Evolutionary conservation across 2,888 invertebrate genomes (phyloP), one percentile per base, ranked within the genome.

Genomic region (Caenorhabditis sp.): DNA sequence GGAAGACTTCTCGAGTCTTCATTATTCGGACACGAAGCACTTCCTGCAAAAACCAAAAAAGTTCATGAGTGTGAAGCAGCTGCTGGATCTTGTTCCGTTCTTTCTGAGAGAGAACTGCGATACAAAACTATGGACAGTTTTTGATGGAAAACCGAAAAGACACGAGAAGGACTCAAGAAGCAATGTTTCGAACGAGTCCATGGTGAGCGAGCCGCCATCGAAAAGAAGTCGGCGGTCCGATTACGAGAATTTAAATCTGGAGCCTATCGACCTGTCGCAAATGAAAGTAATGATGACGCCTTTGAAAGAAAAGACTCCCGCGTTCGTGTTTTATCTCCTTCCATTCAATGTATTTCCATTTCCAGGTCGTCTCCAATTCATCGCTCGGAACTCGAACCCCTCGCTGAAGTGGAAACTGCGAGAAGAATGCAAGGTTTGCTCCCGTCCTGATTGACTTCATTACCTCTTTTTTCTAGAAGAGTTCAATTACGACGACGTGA

Each of bases 1-100:
- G 68, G 58, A 68, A 24, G 37, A 68, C 9, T 59, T 22, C 35
- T 68, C 68, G 8, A 50, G 50, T 46, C 58, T 68, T 13, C 41
- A 50, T 26, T 50, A 43, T 27, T 6, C 17, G 1, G 7, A 32
- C 13, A 5, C 41, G 4, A 11, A 15, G 7, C n/a, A 26, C 2
- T 15, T 41, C 0, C 15, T 20, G 6, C 11, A 1, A 11, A 56
- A 50, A 35, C 11, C n/a, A 11, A 15, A 1, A 0, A 7, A 22
- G 6, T 13, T 26, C 17, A 52, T 35, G 37, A 35, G 20, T 22
- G 3, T 59, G 22, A 32, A 26, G 0, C 58, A 68, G 2, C 9
- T 68, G 32, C 2, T 68, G 35, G 17, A 20, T n/a, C 41, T 50
- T 0, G 15, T 68, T 26, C 58, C 68, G 0, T 48, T 8, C 8